phyloP scores from a whole-genome alignment of 2,113 vertebrate species.

The Heterotilapia buettikoferi region DNA sequence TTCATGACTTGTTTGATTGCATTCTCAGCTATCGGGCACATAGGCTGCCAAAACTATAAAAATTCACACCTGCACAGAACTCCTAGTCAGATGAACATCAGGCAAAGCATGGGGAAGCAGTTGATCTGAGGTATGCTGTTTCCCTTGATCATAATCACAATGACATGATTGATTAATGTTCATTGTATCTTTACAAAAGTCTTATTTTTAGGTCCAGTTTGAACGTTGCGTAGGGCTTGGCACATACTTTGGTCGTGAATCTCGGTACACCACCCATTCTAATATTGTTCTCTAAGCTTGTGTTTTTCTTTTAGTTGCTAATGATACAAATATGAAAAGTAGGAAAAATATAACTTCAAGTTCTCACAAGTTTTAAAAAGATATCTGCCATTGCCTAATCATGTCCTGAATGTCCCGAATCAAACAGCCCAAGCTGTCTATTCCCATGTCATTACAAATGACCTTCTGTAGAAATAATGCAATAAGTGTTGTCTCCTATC shows the following conservation, averaged over 20 bases:
- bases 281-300: not conserved
- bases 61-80: constrained; percentile 62
- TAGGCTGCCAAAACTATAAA: constrained; percentile 61
- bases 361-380: not conserved
- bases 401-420: constrained; percentile 27
- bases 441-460: constrained; percentile 65
- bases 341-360: not conserved
- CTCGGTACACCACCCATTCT: not conserved
- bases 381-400: not conserved
- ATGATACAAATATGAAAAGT: not conserved
- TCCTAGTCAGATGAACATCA: constrained; percentile 8
- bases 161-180: constrained; percentile 36
- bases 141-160: constrained; percentile 25
- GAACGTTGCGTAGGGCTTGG: not conserved
- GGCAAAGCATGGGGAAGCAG: constrained; percentile 32
- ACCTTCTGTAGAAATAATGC: constrained; percentile 64
- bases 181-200: not conserved
- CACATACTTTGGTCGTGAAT: not conserved
- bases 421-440: constrained; percentile 33
- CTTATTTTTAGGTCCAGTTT: not conserved
- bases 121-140: constrained; percentile 40
- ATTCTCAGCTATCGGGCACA: constrained; percentile 59
- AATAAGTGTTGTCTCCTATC: constrained; percentile 71
- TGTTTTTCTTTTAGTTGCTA: not conserved
- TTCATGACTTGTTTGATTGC: constrained; percentile 73